phyloP scores from a whole-genome alignment of 2,888 invertebrate species.

The Syrista parreyssii region DNA sequence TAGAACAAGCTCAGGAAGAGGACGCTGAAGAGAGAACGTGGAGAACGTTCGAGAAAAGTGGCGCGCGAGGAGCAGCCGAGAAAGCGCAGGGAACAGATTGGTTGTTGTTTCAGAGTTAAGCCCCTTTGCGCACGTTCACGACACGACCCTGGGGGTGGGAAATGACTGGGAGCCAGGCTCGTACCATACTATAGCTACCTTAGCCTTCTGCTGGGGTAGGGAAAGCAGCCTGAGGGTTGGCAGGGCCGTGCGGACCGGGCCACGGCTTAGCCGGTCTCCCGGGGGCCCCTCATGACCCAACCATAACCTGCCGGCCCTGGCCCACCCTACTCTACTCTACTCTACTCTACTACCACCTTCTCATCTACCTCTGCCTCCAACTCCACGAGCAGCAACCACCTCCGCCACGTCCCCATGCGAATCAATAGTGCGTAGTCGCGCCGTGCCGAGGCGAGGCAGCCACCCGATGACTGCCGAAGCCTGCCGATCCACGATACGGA shows the following conservation, averaged over 20 bases:
- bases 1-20: not conserved
- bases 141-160: conserved; percentile 34
- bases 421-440: conserved; percentile 64
- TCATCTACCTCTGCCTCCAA: conserved; percentile 6
- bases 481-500: conserved; percentile 32
- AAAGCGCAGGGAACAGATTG: conserved; percentile 49
- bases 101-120: conserved; percentile 54
- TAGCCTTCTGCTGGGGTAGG: conserved; percentile 2
- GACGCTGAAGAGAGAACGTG: not conserved
- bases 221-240: conserved; percentile 3
- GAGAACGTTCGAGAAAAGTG: not conserved
- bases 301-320: not conserved
- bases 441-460: conserved; percentile 38
- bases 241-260: conserved; percentile 13
- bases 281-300: conserved; percentile 12
- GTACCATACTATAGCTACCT: not conserved
- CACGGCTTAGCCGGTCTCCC: conserved; percentile 35
- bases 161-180: conserved; percentile 1
- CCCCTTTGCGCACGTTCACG: conserved; percentile 48
- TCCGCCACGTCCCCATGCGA: conserved; percentile 51
- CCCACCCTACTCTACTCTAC: conserved; percentile 1
- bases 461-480: conserved; percentile 52
- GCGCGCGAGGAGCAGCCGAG: conserved; percentile 7
- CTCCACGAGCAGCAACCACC: conserved; percentile 28
- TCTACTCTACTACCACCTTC: conserved; percentile 9